Percentiles rank a stretch among this genome's conserved stretches.
Conservation (phyloP, 2,113 vertebrate species). For the Pseudopipra pipra region DNA sequence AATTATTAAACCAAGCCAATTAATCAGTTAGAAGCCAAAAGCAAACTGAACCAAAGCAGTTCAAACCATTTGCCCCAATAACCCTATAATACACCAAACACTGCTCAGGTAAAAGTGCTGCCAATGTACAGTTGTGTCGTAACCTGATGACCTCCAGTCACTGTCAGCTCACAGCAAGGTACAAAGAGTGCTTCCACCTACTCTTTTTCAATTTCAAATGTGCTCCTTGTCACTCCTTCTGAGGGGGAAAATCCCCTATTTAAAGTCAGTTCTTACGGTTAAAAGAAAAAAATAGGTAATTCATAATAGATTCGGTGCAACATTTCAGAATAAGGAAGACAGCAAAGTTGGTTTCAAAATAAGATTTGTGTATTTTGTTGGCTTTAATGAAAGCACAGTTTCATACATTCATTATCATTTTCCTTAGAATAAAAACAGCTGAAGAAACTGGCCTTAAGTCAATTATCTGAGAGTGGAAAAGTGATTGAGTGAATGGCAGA, state of each 20-base stretch:
- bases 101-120: neutral
- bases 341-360: neutral
- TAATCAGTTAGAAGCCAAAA: neutral
- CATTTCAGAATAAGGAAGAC: neutral
- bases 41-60: neutral
- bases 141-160: neutral
- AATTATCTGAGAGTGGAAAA: neutral
- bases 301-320: neutral
- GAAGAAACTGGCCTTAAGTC: neutral
- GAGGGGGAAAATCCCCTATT: neutral
- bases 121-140: neutral
- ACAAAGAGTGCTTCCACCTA: neutral
- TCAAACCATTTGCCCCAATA: neutral
- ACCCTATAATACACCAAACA: neutral
- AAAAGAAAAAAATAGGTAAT: neutral
- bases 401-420: neutral
- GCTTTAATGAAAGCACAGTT: neutral
- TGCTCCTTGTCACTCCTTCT: neutral
- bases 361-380: neutral
- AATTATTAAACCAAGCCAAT: neutral
- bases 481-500: neutral
- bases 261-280: neutral
- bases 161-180: neutral
- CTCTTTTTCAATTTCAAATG: neutral
- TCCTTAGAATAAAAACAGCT: neutral